phyloP scores from a whole-genome alignment of 2,797 vertebrate genomes.

The Rhadinocentrus ornatus region DNA sequence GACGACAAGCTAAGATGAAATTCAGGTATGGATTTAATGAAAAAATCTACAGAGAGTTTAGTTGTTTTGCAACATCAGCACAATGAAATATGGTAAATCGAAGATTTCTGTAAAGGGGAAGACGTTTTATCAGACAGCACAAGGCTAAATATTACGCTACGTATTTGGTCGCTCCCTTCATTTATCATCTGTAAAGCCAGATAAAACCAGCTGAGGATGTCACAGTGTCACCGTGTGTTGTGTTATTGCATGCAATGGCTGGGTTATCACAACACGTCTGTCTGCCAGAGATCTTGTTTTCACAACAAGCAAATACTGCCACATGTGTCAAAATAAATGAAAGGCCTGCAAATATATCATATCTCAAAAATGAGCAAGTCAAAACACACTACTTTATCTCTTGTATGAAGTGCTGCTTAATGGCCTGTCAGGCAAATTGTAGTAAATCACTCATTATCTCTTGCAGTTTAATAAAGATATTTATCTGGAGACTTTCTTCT shows the following conservation, averaged over 20 bases:
- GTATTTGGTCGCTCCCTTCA: neutral
- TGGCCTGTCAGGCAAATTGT: slow-evolving; percentile 16
- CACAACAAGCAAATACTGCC: slow-evolving; percentile 61
- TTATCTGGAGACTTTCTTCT: neutral
- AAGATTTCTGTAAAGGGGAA: neutral
- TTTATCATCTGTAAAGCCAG: neutral
- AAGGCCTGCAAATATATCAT: slow-evolving; percentile 36
- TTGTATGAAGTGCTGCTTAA: slow-evolving; percentile 29
- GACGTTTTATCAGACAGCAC: slow-evolving; percentile 15
- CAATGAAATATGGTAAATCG: neutral
- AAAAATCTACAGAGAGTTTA: no score
- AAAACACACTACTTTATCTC: slow-evolving; percentile 56
- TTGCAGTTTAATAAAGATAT: slow-evolving; percentile 12
- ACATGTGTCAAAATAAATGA: slow-evolving; percentile 45
- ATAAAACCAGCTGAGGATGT: slow-evolving; percentile 31
- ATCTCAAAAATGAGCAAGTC: slow-evolving; percentile 45
- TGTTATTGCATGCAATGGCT: slow-evolving; percentile 38
- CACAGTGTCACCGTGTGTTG: slow-evolving; percentile 19
- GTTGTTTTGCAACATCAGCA: neutral
- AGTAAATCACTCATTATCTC: slow-evolving; percentile 4
- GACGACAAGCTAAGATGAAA: slow-evolving; percentile 9
- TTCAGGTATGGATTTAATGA: neutral
- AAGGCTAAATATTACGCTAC: slow-evolving; percentile 18
- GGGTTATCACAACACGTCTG: slow-evolving; percentile 58
- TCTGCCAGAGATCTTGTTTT: slow-evolving; percentile 57